These are phyloP conservation scores for Psittacula cyanocephala DNA, from an alignment of 2,113 vertebrate species.

Conservation along the genomic window DNA sequence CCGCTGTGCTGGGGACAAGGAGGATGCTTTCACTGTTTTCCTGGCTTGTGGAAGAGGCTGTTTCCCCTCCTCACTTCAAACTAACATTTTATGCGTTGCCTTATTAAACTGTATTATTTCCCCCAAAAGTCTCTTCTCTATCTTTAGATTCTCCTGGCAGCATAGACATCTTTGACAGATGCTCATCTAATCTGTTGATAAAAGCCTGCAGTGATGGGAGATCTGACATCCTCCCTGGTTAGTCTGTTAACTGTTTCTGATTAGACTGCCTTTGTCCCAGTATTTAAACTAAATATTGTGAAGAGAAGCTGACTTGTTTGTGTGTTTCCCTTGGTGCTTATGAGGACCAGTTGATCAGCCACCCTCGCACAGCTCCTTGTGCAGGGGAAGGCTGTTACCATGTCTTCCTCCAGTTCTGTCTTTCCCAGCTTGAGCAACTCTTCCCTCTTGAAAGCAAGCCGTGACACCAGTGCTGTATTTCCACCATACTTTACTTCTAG, in stretches of 20 bases:
- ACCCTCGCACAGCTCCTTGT: accelerated
- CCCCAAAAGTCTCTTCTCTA: neutral
- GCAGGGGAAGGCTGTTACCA: neutral
- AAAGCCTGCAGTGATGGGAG: neutral
- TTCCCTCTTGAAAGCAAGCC: neutral
- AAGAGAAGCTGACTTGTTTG: neutral
- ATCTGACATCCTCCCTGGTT: neutral
- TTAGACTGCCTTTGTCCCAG: neutral
- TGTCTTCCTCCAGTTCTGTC: neutral
- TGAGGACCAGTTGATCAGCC: neutral
- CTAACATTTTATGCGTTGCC: neutral
- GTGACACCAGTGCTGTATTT: accelerated
- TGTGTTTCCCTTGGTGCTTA: neutral
- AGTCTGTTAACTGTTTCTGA: neutral
- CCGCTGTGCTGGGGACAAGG: neutral
- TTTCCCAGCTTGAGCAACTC: neutral
- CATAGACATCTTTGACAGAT: neutral
- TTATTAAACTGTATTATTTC: neutral
- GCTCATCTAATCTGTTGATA: neutral
- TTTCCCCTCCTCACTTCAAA: neutral
- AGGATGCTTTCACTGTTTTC: neutral
- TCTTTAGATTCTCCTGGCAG: neutral
- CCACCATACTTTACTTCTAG: neutral
- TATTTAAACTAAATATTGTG: accelerated
- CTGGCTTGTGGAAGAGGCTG: neutral